Percentiles rank a stretch among this genome's conserved stretches.
Evolutionary conservation across 2,113 vertebrate species (phyloP).

Genomic region (Arvicanthis niloticus): DNA sequence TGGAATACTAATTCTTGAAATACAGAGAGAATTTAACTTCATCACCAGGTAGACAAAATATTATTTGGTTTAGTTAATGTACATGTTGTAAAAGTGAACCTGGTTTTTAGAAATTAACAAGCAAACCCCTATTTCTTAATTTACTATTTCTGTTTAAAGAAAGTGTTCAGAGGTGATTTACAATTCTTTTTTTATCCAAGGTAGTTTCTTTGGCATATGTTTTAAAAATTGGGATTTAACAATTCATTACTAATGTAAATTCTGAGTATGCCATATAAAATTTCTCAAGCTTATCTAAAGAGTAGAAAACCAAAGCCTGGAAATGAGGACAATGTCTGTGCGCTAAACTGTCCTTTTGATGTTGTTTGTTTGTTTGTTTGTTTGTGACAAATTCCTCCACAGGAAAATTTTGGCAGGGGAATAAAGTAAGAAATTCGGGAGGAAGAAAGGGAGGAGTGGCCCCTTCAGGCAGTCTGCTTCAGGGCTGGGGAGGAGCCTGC

Average conservation of each 20-base stretch:
- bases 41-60: constrained; percentile 36
- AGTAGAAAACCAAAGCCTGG: constrained; percentile 15
- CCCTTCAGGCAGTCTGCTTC: too few species aligned
- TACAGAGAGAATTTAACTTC: constrained; percentile 65
- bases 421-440: not conserved
- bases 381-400: constrained; percentile 2
- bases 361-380: too few species aligned
- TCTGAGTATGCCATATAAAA: not conserved
- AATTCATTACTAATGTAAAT: constrained; percentile 50
- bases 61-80: constrained; percentile 54
- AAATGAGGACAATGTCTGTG: constrained; percentile 16
- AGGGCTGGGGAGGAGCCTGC: not conserved
- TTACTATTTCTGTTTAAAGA: not conserved
- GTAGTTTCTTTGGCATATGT: constrained; percentile 33
- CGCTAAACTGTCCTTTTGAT: constrained; percentile 2
- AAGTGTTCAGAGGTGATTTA: constrained; percentile 28
- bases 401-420: not conserved
- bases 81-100: not conserved
- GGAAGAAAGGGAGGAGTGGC: not conserved
- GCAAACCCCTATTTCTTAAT: not conserved
- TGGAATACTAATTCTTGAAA: constrained; percentile 75
- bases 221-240: constrained; percentile 59
- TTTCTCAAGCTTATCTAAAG: constrained; percentile 38
- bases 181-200: not conserved
- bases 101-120: constrained; percentile 47